These are phyloP conservation scores for Eupithecia insigniata DNA, from an alignment of 2,888 invertebrate genomes.

Conservation along the genomic window DNA sequence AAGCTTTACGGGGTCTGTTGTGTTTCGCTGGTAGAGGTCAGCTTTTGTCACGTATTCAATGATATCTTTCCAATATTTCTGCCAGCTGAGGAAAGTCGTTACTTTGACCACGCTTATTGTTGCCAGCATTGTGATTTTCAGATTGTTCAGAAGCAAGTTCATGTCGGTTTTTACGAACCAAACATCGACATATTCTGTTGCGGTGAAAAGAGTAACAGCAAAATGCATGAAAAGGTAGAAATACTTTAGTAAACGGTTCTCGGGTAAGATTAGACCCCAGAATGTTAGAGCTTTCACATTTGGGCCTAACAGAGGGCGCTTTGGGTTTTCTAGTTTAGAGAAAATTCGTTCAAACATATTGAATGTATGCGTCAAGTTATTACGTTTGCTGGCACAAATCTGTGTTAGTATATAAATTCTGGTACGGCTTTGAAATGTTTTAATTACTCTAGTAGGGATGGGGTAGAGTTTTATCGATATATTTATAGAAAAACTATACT, in stretches of 20 bases:
- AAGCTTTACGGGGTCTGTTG: conserved; percentile 49
- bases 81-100: conserved; percentile 65
- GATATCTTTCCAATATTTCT: conserved; percentile 64
- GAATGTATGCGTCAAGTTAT: conserved; percentile 24
- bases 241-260: conserved; percentile 50
- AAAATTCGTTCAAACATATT: conserved; percentile 44
- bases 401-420: conserved; percentile 13
- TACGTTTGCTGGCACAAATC: conserved; percentile 26
- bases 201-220: conserved; percentile 63
- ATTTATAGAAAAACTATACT: background rate
- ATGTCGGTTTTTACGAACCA: conserved; percentile 71
- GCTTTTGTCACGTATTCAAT: conserved; percentile 69
- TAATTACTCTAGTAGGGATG: conserved; percentile 31
- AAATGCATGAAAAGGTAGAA: conserved; percentile 68
- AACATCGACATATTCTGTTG: conserved; percentile 69
- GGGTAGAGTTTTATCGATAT: conserved; percentile 2
- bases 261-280: conserved; percentile 73
- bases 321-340: conserved; percentile 65
- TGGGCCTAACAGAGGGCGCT: conserved; percentile 69
- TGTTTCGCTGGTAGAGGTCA: conserved; percentile 60
- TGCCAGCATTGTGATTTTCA: conserved; percentile 73
- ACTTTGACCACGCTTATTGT: conserved; percentile 71
- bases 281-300: conserved; percentile 70
- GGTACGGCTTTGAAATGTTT: conserved; percentile 32
- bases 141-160: conserved; percentile 65